Evolutionary conservation across 2,888 invertebrate genomes (phyloP).

Genomic region (Ectemnius continuus): DNA sequence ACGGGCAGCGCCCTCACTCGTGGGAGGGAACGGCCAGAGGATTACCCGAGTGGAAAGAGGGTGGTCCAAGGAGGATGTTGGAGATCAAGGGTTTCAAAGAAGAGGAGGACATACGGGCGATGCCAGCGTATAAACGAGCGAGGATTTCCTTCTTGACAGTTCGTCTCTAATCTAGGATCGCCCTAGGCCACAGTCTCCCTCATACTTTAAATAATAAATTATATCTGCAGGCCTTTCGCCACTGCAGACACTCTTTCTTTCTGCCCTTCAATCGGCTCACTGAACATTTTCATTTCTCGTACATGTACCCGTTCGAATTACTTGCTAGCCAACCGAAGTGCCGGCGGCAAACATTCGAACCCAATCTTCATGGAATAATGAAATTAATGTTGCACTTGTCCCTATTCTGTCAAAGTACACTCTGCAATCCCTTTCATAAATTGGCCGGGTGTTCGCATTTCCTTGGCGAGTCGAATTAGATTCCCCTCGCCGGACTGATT

Average conservation of each 20-base stretch:
- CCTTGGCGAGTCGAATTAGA: too few relatives aligned
- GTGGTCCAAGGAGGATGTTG: conserved; percentile 19
- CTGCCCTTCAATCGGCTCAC: not conserved
- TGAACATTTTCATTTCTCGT: too few relatives aligned
- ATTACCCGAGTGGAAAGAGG: conserved; percentile 32
- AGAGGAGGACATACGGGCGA: not conserved
- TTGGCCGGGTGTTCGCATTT: too few relatives aligned
- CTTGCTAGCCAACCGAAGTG: conserved; percentile 16
- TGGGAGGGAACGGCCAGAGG: conserved; percentile 28
- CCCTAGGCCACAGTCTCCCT: conserved; percentile 48
- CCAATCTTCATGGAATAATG: too few relatives aligned
- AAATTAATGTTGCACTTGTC: too few relatives aligned
- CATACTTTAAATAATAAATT: conserved; percentile 47
- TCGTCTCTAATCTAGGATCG: conserved; percentile 61
- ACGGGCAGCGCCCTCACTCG: conserved; percentile 8
- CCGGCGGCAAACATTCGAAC: too few relatives aligned
- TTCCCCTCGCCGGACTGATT: too few relatives aligned
- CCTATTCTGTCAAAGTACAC: too few relatives aligned
- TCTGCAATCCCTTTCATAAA: too few relatives aligned
- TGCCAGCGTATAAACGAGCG: conserved; percentile 6
- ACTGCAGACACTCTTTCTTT: not conserved
- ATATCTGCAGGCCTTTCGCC: conserved; percentile 28
- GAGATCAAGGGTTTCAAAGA: conserved; percentile 19
- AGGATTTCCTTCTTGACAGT: conserved; percentile 54
- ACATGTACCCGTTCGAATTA: too few relatives aligned